Conservation (phyloP, 2,888 invertebrate genomes). For the Heteropelma amictum region DNA sequence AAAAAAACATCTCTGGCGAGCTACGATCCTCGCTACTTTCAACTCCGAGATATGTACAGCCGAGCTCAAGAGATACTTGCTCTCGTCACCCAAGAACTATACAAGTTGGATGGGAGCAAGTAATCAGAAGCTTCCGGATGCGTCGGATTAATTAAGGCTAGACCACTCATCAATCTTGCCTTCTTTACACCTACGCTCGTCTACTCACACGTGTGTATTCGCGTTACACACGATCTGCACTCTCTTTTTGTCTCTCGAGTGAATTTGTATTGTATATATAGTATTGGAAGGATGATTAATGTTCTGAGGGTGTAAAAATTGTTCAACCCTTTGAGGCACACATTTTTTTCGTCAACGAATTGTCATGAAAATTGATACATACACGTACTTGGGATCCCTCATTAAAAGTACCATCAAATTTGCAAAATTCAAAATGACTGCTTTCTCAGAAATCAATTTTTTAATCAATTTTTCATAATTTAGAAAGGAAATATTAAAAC, state of each 20-base stretch:
- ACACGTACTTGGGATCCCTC: too few relatives aligned
- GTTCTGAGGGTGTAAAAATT: slow-evolving; percentile 61
- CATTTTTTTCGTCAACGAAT: too few relatives aligned
- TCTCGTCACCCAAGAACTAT: neutral
- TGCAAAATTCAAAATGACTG: too few relatives aligned
- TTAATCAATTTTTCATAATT: too few relatives aligned
- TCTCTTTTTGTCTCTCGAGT: slow-evolving; percentile 1
- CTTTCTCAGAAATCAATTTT: too few relatives aligned
- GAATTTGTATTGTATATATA: neutral
- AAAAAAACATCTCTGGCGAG: slow-evolving; percentile 31
- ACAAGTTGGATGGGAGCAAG: slow-evolving; percentile 9
- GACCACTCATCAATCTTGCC: slow-evolving; percentile 71
- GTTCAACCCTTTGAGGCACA: too few relatives aligned
- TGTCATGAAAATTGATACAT: too few relatives aligned
- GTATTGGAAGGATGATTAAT: slow-evolving; percentile 68
- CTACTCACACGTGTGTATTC: slow-evolving; percentile 25
- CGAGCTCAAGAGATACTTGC: slow-evolving; percentile 5
- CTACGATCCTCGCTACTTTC: slow-evolving; percentile 23
- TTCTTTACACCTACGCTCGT: slow-evolving; percentile 63
- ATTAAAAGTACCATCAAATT: too few relatives aligned
- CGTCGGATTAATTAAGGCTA: slow-evolving; percentile 70
- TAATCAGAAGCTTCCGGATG: slow-evolving; percentile 50
- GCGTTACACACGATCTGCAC: slow-evolving; percentile 2
- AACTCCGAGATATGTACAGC: neutral
- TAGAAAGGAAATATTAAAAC: too few relatives aligned